Evolutionary conservation across 2,113 vertebrate species (phyloP).

Genomic region (Neolamprologus brichardi): DNA sequence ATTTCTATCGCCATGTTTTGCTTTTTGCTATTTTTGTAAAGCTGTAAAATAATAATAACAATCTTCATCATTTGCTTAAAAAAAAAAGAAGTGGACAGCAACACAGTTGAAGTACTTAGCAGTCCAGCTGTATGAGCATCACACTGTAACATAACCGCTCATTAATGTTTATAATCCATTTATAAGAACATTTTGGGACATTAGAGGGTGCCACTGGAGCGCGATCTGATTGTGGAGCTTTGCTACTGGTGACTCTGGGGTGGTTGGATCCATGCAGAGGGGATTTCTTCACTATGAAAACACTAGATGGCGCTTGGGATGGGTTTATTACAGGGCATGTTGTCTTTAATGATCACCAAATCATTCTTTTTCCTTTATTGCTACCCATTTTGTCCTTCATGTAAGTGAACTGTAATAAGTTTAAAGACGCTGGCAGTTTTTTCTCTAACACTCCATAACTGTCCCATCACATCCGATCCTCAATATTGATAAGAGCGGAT

Average conservation of each 20-base stretch:
- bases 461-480: background rate
- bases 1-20: background rate
- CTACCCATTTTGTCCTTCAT: background rate
- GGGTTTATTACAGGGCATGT: background rate
- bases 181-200: background rate
- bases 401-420: background rate
- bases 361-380: background rate
- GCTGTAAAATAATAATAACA: background rate
- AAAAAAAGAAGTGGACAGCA: background rate
- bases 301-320: constrained; percentile 37
- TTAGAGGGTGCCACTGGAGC: background rate
- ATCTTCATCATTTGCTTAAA: background rate
- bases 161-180: background rate
- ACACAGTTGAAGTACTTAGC: background rate
- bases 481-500: background rate
- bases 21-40: background rate
- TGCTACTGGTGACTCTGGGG: background rate
- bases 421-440: background rate
- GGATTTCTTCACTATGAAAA: background rate
- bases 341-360: background rate
- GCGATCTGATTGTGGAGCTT: background rate
- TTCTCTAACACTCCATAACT: background rate
- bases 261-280: background rate
- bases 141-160: background rate
- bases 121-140: background rate